Evolutionary conservation across 2,888 invertebrate genomes (phyloP).

Genomic region (Graphium colonna): DNA sequence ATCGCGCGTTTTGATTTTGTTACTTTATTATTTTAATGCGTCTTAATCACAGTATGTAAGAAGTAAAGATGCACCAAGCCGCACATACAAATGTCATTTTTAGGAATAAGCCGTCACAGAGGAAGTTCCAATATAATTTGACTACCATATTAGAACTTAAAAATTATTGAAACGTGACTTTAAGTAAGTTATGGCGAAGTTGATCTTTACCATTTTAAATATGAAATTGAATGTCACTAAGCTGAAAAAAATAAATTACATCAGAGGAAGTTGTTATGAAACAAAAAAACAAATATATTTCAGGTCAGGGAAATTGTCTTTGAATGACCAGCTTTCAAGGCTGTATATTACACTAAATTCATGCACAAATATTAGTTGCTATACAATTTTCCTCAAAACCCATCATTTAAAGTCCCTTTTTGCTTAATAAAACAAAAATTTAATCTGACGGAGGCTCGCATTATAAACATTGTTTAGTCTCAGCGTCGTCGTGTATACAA

Average conservation of each 20-base stretch:
- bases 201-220: too few relatives aligned
- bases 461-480: conserved; percentile 78
- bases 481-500: conserved; percentile 75
- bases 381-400: conserved; percentile 8
- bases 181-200: too few relatives aligned
- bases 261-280: too few relatives aligned
- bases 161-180: too few relatives aligned
- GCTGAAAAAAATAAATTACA: too few relatives aligned
- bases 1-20: conserved; percentile 13
- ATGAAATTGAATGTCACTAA: too few relatives aligned
- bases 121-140: background rate
- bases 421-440: conserved; percentile 61
- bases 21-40: background rate
- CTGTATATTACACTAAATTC: too few relatives aligned
- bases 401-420: conserved; percentile 19
- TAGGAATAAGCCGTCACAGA: background rate
- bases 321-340: too few relatives aligned
- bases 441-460: conserved; percentile 71
- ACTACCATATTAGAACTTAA: background rate
- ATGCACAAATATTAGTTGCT: conserved; percentile 7
- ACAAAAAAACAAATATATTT: too few relatives aligned
- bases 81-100: background rate
- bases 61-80: background rate
- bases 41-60: background rate
- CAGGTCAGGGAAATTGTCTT: too few relatives aligned